These are phyloP conservation scores for Crotalus viridis DNA, from an alignment of 2,113 vertebrate species.

Conservation along the genomic window DNA sequence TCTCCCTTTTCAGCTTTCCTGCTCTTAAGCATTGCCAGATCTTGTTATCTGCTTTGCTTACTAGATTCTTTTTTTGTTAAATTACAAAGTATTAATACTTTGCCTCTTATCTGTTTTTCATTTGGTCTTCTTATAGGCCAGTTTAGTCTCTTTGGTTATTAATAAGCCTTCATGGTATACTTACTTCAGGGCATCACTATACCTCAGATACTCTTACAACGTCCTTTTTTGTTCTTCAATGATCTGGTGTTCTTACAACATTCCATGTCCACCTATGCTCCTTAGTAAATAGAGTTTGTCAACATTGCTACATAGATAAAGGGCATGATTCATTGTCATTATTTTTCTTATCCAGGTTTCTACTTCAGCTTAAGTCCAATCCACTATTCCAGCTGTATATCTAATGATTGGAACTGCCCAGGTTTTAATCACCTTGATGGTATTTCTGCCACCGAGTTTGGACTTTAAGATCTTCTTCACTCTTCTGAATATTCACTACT, in stretches of 20 bases:
- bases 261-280: neutral
- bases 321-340: neutral
- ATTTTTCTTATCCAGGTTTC: neutral
- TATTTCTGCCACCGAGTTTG: neutral
- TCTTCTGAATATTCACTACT: neutral
- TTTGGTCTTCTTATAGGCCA: neutral
- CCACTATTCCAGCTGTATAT: neutral
- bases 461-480: neutral
- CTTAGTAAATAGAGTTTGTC: neutral
- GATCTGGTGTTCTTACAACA: neutral
- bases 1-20: no score
- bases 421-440: neutral
- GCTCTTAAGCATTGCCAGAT: no score
- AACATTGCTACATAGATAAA: neutral
- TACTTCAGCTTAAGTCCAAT: neutral
- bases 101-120: neutral
- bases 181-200: neutral
- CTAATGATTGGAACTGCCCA: neutral
- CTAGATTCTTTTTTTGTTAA: no score
- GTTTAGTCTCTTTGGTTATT: neutral
- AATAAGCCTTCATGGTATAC: neutral
- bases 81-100: neutral
- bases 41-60: no score
- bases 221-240: neutral
- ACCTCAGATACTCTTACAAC: neutral